Base-by-base conservation (phyloP, 1,140 invertebrate species). In the Drosophila repletoides region DNA sequence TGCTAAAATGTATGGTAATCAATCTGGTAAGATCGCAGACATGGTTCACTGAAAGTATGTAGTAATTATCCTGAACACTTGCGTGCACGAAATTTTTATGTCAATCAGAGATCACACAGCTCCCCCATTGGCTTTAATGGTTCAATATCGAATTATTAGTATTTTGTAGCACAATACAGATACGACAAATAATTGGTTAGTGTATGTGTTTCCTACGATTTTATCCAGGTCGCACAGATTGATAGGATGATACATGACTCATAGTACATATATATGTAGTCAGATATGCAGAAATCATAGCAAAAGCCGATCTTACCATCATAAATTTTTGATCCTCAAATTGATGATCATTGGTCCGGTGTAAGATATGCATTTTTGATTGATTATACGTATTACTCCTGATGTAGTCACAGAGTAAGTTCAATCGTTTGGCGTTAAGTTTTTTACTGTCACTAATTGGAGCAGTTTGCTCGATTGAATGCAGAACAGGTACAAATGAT, bases 311-410 rank as follows among this genome's bases (percentile, higher is more conserved):
- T 64, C 89, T 88, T 80, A 90, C 89, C 89, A 90, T 90, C 87
- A 90, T 90, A 66, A 90, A 90, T 60, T 90, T 90, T 56, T 90
- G 89, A 76, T 90, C 89, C 72, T 90, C 88, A 31, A 90, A 90
- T 56, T 90, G 88, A 55, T 90, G 88, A 36, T 90, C 88, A 69
- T 90, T 90, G 59, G 76, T 90, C 68, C 89, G 81, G 48, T 90
- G 89, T 67, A 90, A 69, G 45, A 90, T 90, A 72, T 90, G 89
- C 89, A 90, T 90, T 66, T 38, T 79, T 61, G 22, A 26, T 41
- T 9, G 49, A 14, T 41, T 29, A 48, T 74, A 29, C 7, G 59
- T 31, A 24, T 22, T 28, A 22, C 43, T 17, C 19, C 36, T 31
- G 14, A 17, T 72, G 3, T 31, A 17, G 15, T 55, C 21, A 64